Base-by-base conservation (phyloP, 2,888 invertebrate species). In the Tetranychus truncatus region DNA sequence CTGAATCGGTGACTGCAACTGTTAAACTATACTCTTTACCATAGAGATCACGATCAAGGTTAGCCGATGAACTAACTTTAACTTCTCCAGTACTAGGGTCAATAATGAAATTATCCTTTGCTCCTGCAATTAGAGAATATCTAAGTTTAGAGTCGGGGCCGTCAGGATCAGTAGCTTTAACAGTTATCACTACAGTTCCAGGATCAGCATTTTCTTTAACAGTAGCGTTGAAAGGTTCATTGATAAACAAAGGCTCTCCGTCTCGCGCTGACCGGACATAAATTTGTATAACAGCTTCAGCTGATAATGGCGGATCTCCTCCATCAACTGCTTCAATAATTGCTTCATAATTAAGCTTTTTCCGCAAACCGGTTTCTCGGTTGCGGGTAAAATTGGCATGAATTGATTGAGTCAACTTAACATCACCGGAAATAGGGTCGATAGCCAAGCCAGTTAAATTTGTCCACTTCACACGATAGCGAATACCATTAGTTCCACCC, bases 251-350 rank as follows among this genome's bases (percentile, higher is more conserved):
- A 78, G 87, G 80, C 89, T 90, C n/a, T 89, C 87, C 0, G 89
- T 91, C n/a, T 89, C 84, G 90, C 90, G 1, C 90, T 90, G 0
- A 89, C 0, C 90, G 90, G 0, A 91, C 90, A n/a, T 89, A 85
- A 20, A 91, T 86, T 11, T 86, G 85, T 0, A 90, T 86, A 65
- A 86, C 85, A 0, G 88, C 87, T 77, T 89, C 88, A 66, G 89
- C 87, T 74, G 86, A 84, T 0, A 89, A 82, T 0, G 88, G 86
- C 15, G 90, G 89, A 55, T 80, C 82, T 85, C 90, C 90, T 78
- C 86, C 86, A 82, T 91, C 91, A 11, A 88, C 88, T 1, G 89
- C 81, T 71, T 78, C 75, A 7, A 81, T 76, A n/a, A 79, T 75
- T 6, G 79, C 67, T 21, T 18, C 77, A 71, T 20, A 77, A 44